Evolutionary conservation across 1,140 invertebrate genomes (phyloP), one percentile per base, ranked within the genome.

Genomic region (Drosophila kepulauana): DNA sequence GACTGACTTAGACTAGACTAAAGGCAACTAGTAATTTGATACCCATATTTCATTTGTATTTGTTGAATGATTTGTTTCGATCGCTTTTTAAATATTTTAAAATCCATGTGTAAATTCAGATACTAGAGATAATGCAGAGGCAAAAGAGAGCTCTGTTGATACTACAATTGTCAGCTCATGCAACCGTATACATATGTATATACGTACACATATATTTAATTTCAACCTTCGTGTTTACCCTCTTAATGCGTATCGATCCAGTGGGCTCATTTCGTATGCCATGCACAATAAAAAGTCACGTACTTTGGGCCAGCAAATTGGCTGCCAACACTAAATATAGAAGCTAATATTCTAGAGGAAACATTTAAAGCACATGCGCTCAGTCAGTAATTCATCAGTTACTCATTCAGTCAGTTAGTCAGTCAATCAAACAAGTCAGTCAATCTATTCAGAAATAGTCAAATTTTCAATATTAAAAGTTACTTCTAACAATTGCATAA

Each of bases 401-500:
- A 49, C 11, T 11, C 58, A 45, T 13, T 52, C 45, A 13, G 52
- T 25, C 57, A 4, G 43, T 45, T 49, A 46, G 49, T 66, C 33
- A 58, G 25, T 46, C 57, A 43, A 48, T 20, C 28, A 62, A 35
- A 2, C 28, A 54, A 35, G 25, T 52, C 48, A 43, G 35, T 13
- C 28, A 54, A 25, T 3, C 20, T 4, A 25, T 25, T 25, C 20
- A n/a, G 1, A 13, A 13, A 51, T 28, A 15, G 66, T 61, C 35
- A 30, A 11, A 58, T 41, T 15, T 57, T 41, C 30, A 56, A n/a
- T 20, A 20, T 33, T 51, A 25, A 35, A 64, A 49, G 7, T 48
- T 33, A 20, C 61, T 13, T 35, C 25, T 25, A 38, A 33, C 48
- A 35, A 68, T 86, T 86, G 61, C 75, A 79, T 86, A 86, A 86